Conservation (phyloP, 2,797 vertebrate genomes). For the Babyrousa celebensis region DNA sequence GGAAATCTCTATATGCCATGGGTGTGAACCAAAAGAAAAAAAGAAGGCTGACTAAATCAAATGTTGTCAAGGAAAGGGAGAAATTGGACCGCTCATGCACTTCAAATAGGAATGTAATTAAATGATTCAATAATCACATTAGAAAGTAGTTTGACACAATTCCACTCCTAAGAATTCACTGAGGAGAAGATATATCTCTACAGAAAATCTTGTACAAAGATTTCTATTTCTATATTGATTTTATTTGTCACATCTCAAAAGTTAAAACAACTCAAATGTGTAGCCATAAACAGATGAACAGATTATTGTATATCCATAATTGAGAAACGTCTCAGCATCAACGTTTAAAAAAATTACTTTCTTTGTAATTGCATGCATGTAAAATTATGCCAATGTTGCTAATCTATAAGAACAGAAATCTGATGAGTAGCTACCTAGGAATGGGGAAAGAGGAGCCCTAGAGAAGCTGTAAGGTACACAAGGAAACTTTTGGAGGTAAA, state of each 20-base stretch:
- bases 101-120: no score
- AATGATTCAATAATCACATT: no score
- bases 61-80: no score
- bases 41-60: no score
- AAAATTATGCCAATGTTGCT: background rate
- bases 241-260: background rate
- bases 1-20: no score
- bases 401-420: background rate
- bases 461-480: background rate
- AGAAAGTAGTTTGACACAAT: no score
- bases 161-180: no score
- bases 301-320: background rate
- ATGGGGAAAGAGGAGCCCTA: rapidly evolving
- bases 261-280: background rate
- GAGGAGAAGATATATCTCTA: no score
- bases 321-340: background rate
- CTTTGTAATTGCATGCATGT: background rate
- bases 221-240: background rate
- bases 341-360: background rate
- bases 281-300: background rate
- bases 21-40: no score
- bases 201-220: background rate
- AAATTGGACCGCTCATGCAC: no score
- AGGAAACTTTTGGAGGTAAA: background rate
- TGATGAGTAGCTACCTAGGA: background rate